These are phyloP conservation scores for Etheostoma spectabile DNA, from an alignment of 2,113 vertebrate genomes.

Conservation along the genomic window DNA sequence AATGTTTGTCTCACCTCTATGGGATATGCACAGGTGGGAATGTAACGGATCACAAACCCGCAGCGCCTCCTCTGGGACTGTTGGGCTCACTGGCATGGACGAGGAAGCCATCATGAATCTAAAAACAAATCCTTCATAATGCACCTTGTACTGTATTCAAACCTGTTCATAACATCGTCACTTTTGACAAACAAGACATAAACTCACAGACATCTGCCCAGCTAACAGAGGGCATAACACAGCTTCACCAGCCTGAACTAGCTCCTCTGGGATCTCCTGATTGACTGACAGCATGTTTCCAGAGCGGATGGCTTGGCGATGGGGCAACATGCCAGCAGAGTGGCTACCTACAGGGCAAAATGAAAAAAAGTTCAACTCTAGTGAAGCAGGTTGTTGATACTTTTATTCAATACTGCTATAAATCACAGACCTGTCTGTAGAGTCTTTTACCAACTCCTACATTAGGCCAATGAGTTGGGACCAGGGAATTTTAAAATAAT, in stretches of 20 bases:
- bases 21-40: slow-evolving; percentile 83
- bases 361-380: background rate
- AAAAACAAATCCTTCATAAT: slow-evolving; percentile 1
- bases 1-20: slow-evolving; percentile 71
- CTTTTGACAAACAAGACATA: background rate
- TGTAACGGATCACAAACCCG: slow-evolving; percentile 86
- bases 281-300: slow-evolving; percentile 87
- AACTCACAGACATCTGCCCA: slow-evolving; percentile 89
- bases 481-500: too few species aligned
- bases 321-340: slow-evolving; percentile 80
- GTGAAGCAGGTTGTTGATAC: background rate
- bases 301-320: slow-evolving; percentile 64
- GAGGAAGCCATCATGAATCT: slow-evolving; percentile 87
- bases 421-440: background rate
- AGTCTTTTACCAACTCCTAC: too few species aligned
- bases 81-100: slow-evolving; percentile 87
- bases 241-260: slow-evolving; percentile 75
- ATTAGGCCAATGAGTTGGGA: too few species aligned
- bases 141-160: background rate
- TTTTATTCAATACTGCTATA: background rate
- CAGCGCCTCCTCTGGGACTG: slow-evolving; percentile 83
- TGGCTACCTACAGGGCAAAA: slow-evolving; percentile 78
- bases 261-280: slow-evolving; percentile 86
- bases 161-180: background rate
- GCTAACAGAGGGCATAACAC: slow-evolving; percentile 82